Conservation (phyloP, 37 sponge, comb jelly and placozoan species). For the Dysidea cf. avara region DNA sequence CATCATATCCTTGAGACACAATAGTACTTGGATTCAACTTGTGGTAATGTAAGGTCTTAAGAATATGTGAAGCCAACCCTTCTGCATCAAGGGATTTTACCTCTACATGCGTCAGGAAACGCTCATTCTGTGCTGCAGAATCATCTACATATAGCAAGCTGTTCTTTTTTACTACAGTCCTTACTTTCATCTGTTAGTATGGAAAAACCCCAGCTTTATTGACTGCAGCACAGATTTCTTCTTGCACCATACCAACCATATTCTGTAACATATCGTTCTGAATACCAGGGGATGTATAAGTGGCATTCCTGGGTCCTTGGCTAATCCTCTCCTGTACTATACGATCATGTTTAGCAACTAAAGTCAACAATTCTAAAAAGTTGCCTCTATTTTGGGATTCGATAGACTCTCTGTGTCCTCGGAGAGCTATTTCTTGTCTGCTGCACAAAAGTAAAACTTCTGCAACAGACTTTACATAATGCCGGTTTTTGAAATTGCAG, state of each 20-base stretch:
- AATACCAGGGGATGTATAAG: slow-evolving; percentile 30
- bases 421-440: too few relatives aligned
- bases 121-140: slow-evolving; percentile 19
- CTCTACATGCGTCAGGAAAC: slow-evolving; percentile 36
- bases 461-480: slow-evolving; percentile 42
- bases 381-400: slow-evolving; percentile 47
- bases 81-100: slow-evolving; percentile 15
- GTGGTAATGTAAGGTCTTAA: slow-evolving; percentile 11
- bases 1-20: slow-evolving; percentile 47
- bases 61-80: slow-evolving; percentile 30
- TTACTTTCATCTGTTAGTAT: slow-evolving; percentile 37
- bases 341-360: too few relatives aligned
- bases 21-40: slow-evolving; percentile 14
- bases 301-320: slow-evolving; percentile 21
- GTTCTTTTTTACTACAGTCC: slow-evolving; percentile 37
- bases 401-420: slow-evolving; percentile 20
- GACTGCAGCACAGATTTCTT: slow-evolving; percentile 10
- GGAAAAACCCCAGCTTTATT: slow-evolving; percentile 25
- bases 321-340: slow-evolving; percentile 10
- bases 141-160: slow-evolving; percentile 12
- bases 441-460: slow-evolving; percentile 11
- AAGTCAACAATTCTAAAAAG: slow-evolving; percentile 7
- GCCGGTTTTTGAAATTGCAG: slow-evolving; percentile 29
- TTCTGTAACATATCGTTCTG: slow-evolving; percentile 36
- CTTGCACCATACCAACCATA: slow-evolving; percentile 32